phyloP scores from a whole-genome alignment of 2,113 vertebrate species.

The Diphyllodes magnificus region DNA sequence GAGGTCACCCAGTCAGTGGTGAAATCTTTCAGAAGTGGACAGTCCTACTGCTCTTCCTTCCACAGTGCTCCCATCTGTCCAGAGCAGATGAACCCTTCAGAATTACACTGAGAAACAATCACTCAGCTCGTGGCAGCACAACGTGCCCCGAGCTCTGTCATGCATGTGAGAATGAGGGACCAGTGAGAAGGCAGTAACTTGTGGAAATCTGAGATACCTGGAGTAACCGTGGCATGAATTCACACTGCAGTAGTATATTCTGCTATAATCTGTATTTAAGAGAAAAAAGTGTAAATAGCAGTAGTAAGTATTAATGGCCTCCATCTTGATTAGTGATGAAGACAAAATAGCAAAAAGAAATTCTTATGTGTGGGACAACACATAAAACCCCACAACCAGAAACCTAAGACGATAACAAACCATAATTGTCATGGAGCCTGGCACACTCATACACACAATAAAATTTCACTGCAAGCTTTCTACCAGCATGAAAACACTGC shows the following conservation, averaged over 20 bases:
- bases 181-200: background rate
- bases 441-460: background rate
- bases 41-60: background rate
- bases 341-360: background rate
- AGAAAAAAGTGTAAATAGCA: background rate
- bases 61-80: background rate
- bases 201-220: background rate
- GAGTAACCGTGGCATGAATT: background rate
- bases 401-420: background rate
- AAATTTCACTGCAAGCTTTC: background rate
- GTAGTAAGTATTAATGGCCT: background rate
- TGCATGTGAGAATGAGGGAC: background rate
- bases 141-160: rapidly evolving
- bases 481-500: background rate
- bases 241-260: background rate
- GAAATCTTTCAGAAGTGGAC: background rate
- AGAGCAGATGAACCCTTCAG: background rate
- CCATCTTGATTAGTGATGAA: background rate
- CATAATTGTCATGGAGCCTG: background rate
- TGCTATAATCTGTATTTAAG: background rate
- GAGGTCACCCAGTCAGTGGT: background rate
- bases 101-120: background rate
- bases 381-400: background rate
- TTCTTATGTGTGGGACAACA: background rate
- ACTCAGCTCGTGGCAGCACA: background rate